Evolutionary conservation across 53 echinoderm and acorn worm species (phyloP).

Genomic region (Holothuria scabra): DNA sequence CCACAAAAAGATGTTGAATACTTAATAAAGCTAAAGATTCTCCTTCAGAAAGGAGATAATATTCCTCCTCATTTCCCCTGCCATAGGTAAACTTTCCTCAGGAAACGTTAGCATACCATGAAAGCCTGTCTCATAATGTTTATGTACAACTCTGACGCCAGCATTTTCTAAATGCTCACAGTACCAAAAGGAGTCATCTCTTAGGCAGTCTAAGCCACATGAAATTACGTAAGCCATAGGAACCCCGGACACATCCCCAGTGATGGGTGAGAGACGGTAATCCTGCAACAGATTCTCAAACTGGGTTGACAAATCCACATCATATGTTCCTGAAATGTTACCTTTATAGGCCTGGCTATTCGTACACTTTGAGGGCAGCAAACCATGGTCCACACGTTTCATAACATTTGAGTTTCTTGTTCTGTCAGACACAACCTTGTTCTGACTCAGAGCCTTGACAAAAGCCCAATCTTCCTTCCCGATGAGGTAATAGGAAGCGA

Average conservation of each 20-base stretch:
- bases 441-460: constrained; percentile 42
- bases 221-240: constrained; percentile 7
- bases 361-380: not conserved
- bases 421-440: constrained; percentile 58
- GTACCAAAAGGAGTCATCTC: constrained; percentile 14
- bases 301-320: not conserved
- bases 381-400: not conserved
- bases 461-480: constrained; percentile 41
- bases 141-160: constrained; percentile 20
- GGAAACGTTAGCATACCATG: constrained; percentile 4
- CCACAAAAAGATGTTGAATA: too few relatives aligned
- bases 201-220: not conserved
- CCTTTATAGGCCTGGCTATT: not conserved
- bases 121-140: not conserved
- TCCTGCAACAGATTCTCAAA: constrained; percentile 55
- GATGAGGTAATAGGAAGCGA: constrained; percentile 27
- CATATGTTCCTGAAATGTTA: not conserved
- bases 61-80: constrained; percentile 4
- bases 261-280: constrained; percentile 53
- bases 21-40: not conserved
- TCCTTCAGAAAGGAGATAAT: not conserved
- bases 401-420: not conserved
- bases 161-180: constrained; percentile 8
- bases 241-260: constrained; percentile 46
- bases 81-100: not conserved